Evolutionary conservation across 2,888 invertebrate genomes (phyloP), one percentile per base, ranked within the genome.

Genomic region (Limnephilus lunatus): DNA sequence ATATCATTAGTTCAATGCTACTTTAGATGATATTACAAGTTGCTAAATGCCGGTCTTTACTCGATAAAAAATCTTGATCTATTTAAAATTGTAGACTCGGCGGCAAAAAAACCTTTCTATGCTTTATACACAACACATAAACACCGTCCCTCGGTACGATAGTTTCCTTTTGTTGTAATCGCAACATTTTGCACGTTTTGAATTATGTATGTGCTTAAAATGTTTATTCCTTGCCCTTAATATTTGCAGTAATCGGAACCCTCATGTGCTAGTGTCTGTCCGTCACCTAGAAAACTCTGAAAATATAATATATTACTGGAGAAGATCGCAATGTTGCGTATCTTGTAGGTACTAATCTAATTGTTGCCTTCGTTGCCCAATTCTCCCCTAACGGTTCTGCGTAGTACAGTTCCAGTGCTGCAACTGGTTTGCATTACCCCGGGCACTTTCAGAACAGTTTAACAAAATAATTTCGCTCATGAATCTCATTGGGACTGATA

Each of bases 361-460:
- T n/a, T 68, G 25, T 68, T 68, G 68, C 68, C 25, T 68, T 68
- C 68, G 68, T 25, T 25, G 25, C 68, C 68, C n/a, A n/a, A 68
- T 68, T 68, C 68, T 68, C 68, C 83, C 35, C 83, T 83, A 83
- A 68, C 25, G 68, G 83, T 83, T 19, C 83, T 83, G 83, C 35
- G 83, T 83, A 83, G 32, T 83, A 83, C 83, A 83, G 83, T 83
- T 83, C 35, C 35, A 35, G 15, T 68, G 25, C 68, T 25, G 19
- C 25, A 83, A 83, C 83, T 83, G 83, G 83, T 83, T 83, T 83
- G 32, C 25, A 35, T 3, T 25, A 68, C 83, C 32, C 83, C 35
- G 31, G 83, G 83, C 83, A 25, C 19, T 32, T 32, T 83, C 32
- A 35, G 83, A 35, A 83, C 83, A 83, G 83, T 83, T 83, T 83